phyloP scores from a whole-genome alignment of 2,888 invertebrate species.

The Catotricha subobsoleta region DNA sequence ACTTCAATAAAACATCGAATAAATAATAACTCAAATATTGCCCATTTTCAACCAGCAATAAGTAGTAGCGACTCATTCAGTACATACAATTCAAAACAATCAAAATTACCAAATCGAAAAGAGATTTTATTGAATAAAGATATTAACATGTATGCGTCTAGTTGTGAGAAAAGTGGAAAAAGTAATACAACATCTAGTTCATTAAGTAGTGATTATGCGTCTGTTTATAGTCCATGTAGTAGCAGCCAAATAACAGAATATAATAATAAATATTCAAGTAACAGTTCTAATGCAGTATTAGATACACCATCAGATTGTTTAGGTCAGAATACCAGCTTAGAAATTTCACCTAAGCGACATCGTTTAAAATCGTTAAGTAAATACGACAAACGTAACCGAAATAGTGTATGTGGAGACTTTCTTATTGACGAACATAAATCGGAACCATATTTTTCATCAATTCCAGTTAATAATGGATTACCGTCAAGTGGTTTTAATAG shows the following conservation, averaged over 20 bases:
- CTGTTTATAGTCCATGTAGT: conserved; percentile 23
- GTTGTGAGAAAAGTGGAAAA: conserved; percentile 15
- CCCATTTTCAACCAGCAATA: background rate
- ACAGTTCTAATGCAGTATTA: too few relatives aligned
- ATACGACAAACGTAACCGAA: background rate
- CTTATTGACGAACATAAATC: background rate
- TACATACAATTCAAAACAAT: conserved; percentile 3
- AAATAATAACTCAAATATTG: background rate
- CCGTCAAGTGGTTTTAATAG: background rate
- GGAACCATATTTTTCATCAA: too few relatives aligned
- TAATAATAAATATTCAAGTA: conserved; percentile 1
- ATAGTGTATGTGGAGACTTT: background rate
- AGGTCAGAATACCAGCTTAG: too few relatives aligned
- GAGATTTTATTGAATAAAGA: background rate
- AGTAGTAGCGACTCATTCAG: conserved; percentile 7
- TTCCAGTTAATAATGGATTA: background rate
- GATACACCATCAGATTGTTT: too few relatives aligned
- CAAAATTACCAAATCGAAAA: background rate
- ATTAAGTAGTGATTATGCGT: conserved; percentile 28
- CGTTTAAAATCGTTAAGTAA: background rate
- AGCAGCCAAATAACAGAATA: background rate
- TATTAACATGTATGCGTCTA: background rate
- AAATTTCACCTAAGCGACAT: background rate
- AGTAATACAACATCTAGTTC: conserved; percentile 21
- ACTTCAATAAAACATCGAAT: background rate